phyloP scores from a whole-genome alignment of 1,140 invertebrate genomes.

The Eumeta japonica region DNA sequence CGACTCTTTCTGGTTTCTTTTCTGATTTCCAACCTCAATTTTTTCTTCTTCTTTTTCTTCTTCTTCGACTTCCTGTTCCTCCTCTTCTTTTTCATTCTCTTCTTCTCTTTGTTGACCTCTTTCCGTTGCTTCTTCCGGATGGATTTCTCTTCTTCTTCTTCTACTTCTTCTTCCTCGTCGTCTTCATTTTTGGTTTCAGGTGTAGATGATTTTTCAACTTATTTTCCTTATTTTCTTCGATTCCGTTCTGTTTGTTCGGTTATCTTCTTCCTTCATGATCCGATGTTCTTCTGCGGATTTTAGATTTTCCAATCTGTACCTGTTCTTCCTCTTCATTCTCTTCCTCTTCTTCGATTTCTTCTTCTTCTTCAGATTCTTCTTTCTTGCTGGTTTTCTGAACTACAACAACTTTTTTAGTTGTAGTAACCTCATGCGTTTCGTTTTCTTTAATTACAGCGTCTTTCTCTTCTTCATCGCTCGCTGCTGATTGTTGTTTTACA shows the following conservation, averaged over 20 bases:
- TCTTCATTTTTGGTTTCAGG: conserved; percentile 6
- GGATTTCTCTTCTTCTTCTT: conserved; percentile 17
- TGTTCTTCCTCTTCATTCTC: conserved; percentile 10
- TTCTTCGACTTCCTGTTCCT: background rate
- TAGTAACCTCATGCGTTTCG: conserved; percentile 20
- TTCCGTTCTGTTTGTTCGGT: too few species aligned
- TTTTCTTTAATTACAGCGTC: conserved; percentile 15
- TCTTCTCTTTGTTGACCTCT: conserved; percentile 18
- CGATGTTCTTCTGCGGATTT: conserved; percentile 10
- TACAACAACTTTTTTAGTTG: conserved; percentile 21
- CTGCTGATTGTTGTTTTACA: conserved; percentile 6
- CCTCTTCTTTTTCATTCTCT: conserved; percentile 3
- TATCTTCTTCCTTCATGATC: conserved; percentile 9
- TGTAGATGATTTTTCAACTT: conserved; percentile 11
- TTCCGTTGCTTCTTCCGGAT: conserved; percentile 15
- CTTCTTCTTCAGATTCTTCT: conserved; percentile 15
- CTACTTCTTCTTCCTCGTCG: conserved; percentile 11
- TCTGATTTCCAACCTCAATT: conserved; percentile 10
- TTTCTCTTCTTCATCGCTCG: conserved; percentile 13
- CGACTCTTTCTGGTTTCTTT: conserved; percentile 15
- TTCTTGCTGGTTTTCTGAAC: conserved; percentile 15
- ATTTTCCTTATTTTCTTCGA: conserved; percentile 20
- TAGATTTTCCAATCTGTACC: conserved; percentile 4
- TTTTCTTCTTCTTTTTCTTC: conserved; percentile 5
- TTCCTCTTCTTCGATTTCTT: conserved; percentile 11